phyloP scores from a whole-genome alignment of 1,140 invertebrate species.

The Calycopis cecrops region DNA sequence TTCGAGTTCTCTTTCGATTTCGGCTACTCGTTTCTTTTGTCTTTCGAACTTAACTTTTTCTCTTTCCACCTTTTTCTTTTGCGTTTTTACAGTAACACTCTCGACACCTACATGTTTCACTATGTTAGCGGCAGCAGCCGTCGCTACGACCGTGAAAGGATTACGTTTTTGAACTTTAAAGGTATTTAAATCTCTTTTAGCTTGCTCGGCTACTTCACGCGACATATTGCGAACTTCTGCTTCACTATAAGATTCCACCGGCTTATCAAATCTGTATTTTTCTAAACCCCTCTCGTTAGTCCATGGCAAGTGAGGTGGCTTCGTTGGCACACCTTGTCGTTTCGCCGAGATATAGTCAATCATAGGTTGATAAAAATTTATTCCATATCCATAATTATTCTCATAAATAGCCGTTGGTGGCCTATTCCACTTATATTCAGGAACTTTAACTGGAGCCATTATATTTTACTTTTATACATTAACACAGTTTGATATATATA shows the following conservation, averaged over 20 bases:
- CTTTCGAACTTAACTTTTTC: constrained; percentile 53
- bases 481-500: not conserved
- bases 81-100: constrained; percentile 71
- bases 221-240: constrained; percentile 80
- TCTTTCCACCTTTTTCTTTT: constrained; percentile 68
- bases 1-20: constrained; percentile 67
- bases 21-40: constrained; percentile 68
- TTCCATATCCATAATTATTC: constrained; percentile 86
- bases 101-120: constrained; percentile 78
- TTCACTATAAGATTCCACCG: constrained; percentile 77
- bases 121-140: constrained; percentile 79
- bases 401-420: constrained; percentile 83
- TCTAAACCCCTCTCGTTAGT: constrained; percentile 81
- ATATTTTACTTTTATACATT: constrained; percentile 18
- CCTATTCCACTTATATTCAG: constrained; percentile 65
- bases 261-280: constrained; percentile 76
- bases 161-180: constrained; percentile 79
- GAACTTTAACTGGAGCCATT: constrained; percentile 60
- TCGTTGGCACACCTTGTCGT: constrained; percentile 60
- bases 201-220: constrained; percentile 78
- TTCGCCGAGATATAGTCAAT: constrained; percentile 85
- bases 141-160: constrained; percentile 80
- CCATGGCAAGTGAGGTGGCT: constrained; percentile 82
- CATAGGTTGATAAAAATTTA: constrained; percentile 89
- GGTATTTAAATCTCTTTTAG: constrained; percentile 79